Evolutionary conservation across 2,888 invertebrate genomes (phyloP).

Genomic region (Tiliacea aurago): DNA sequence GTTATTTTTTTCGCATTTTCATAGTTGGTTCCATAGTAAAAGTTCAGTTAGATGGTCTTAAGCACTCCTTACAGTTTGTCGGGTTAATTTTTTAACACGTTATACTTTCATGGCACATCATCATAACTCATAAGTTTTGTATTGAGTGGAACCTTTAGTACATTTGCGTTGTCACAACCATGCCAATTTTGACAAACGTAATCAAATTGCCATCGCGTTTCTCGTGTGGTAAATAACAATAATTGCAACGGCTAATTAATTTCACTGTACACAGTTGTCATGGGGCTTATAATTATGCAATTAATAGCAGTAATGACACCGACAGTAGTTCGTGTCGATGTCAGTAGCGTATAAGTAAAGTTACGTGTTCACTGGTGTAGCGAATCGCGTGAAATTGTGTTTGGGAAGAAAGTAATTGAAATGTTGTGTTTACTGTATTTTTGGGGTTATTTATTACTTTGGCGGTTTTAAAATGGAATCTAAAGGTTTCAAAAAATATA

Average conservation of each 20-base stretch:
- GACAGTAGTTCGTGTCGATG: conserved; percentile 2
- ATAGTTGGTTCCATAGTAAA: too few species aligned
- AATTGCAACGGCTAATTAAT: conserved; percentile 60
- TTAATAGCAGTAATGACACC: conserved; percentile 49
- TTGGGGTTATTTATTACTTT: neutral
- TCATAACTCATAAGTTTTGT: conserved; percentile 1
- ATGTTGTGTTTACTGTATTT: conserved; percentile 9
- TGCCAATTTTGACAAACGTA: conserved; percentile 9
- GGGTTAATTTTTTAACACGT: too few species aligned
- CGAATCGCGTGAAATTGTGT: conserved; percentile 43
- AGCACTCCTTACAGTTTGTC: too few species aligned
- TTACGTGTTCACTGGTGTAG: conserved; percentile 20
- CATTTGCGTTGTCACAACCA: neutral
- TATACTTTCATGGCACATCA: neutral
- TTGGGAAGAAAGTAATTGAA: conserved; percentile 45
- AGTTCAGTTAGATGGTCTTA: too few species aligned
- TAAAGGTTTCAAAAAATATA: neutral
- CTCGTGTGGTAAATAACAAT: conserved; percentile 41
- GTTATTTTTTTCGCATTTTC: too few species aligned
- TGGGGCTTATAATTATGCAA: conserved; percentile 56
- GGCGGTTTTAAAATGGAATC: neutral
- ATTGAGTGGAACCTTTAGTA: neutral
- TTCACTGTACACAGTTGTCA: conserved; percentile 46
- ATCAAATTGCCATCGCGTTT: conserved; percentile 22
- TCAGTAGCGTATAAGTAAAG: conserved; percentile 24